Evolutionary conservation across 2,797 vertebrate genomes (phyloP), one percentile per base, ranked within the genome.

Genomic region (Eulemur coronatus): DNA sequence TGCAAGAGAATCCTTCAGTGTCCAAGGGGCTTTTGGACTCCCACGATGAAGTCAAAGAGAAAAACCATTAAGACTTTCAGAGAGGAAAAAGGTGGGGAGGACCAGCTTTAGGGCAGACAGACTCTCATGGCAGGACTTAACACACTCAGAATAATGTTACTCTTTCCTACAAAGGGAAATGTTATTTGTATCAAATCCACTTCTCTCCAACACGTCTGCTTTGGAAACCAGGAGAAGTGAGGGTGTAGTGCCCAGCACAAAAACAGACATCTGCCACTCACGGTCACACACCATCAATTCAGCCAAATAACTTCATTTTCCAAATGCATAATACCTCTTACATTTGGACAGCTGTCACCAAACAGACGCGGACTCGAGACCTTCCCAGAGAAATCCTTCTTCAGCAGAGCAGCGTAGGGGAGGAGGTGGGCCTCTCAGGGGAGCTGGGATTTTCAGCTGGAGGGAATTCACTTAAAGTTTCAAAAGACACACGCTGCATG

Each of bases 221-320:
- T 69, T 90, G 94, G 94, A 96, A 94, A 93, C 30, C 43, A 76
- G 72, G 48, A 94, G 86, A 69, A 65, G 43, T 7, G 18, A 92
- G 85, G 30, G 80, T 78, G 14, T 13, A 35, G 72, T 55, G 89
- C 85, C 55, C 90, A 30, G 69, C 75, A 70, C 46, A 94, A 14
- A 84, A 90, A 33, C 67, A 95, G 97, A 96, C 96, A 96, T 97
- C 97, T 97, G 97, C 75, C 89, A 89, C 78, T 96, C 38, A 48
- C 2, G 15, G 95, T 96, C 96, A 98, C 78, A 88, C 81, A 81
- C 73, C 93, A 97, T 91, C 92, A 80, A 78, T 48, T 75, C 30
- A 3, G 94, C 93, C 96, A 97, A 97, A 97, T 84, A 96, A 94
- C 93, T 97, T 96, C 94, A 94, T 97, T 97, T 95, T 97, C 97